These are phyloP conservation scores for Phrynocephalus forsythii DNA, from an alignment of 2,797 vertebrate genomes.

Conservation along the genomic window DNA sequence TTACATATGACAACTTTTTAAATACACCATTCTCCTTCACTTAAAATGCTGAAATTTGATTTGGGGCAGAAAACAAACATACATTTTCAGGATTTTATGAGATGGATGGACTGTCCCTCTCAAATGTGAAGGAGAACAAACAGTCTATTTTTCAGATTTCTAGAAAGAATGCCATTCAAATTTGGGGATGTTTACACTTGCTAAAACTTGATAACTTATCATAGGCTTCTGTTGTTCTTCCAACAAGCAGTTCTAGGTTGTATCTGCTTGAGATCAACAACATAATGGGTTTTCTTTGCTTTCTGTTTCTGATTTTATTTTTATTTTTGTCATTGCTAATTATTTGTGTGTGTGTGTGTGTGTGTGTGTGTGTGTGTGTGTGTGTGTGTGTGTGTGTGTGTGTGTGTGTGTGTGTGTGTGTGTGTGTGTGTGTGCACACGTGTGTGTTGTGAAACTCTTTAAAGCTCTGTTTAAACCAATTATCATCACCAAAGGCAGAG, in stretches of 20 bases:
- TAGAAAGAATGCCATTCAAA: not conserved
- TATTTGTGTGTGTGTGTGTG: too few species aligned
- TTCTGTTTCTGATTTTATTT: too few species aligned
- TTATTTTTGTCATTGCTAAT: too few species aligned
- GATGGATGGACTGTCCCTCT: slow-evolving; percentile 1
- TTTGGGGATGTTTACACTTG: not conserved
- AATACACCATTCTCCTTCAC: slow-evolving; percentile 37
- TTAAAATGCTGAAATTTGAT: slow-evolving; percentile 53
- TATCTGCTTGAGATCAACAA: not conserved
- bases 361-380: too few species aligned
- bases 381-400: too few species aligned
- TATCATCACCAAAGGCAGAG: not conserved
- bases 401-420: too few species aligned
- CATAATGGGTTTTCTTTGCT: not conserved
- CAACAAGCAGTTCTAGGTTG: not conserved
- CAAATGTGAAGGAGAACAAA: not conserved
- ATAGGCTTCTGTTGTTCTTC: not conserved
- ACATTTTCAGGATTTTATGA: slow-evolving; percentile 34
- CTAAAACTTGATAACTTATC: too few species aligned
- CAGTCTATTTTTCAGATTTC: slow-evolving; percentile 1
- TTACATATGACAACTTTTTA: slow-evolving; percentile 73
- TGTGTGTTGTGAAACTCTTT: not conserved
- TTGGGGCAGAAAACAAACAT: slow-evolving; percentile 31
- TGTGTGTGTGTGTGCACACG: too few species aligned
- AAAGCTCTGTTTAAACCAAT: not conserved